Conservation (phyloP, 2,797 vertebrate genomes). For the Peromyscus aztecus region DNA sequence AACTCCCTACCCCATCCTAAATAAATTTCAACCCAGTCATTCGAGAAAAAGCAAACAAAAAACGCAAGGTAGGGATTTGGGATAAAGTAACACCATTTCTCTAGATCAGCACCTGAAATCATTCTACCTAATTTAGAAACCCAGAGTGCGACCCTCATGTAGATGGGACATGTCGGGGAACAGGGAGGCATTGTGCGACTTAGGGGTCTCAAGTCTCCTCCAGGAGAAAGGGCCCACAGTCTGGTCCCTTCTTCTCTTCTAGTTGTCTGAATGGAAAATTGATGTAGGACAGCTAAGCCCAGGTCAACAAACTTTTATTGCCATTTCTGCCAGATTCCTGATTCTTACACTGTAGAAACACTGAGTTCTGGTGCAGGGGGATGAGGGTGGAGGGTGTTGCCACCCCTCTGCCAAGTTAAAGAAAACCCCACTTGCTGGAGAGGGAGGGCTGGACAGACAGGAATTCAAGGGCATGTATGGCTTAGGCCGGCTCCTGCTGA, state of each 20-base stretch:
- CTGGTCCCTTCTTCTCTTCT: not conserved
- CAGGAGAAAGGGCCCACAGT: not conserved
- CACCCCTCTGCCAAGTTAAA: conserved; percentile 60
- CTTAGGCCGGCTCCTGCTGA: conserved; percentile 62
- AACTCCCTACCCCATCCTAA: not conserved
- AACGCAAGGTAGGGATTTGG: conserved; percentile 17
- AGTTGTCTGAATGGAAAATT: conserved; percentile 77
- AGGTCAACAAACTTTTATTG: conserved; percentile 82
- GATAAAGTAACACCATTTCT: not conserved
- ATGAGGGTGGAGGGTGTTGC: not conserved
- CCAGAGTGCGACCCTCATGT: not conserved
- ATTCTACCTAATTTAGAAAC: not conserved
- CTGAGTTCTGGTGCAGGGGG: conserved; percentile 1
- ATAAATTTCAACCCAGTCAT: conserved; percentile 42
- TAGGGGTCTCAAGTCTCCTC: not conserved
- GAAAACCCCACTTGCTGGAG: conserved; percentile 52
- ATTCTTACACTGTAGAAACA: conserved; percentile 65
- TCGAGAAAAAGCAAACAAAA: not conserved
- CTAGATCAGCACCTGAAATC: not conserved
- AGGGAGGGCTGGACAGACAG: conserved; percentile 27
- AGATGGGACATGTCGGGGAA: not conserved
- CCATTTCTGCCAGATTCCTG: conserved; percentile 67
- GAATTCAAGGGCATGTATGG: conserved; percentile 54
- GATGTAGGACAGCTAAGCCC: conserved; percentile 66
- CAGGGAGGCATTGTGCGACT: not conserved